Evolutionary conservation across 2,113 vertebrate genomes (phyloP).

Genomic region (Hippocampus barbouri): DNA sequence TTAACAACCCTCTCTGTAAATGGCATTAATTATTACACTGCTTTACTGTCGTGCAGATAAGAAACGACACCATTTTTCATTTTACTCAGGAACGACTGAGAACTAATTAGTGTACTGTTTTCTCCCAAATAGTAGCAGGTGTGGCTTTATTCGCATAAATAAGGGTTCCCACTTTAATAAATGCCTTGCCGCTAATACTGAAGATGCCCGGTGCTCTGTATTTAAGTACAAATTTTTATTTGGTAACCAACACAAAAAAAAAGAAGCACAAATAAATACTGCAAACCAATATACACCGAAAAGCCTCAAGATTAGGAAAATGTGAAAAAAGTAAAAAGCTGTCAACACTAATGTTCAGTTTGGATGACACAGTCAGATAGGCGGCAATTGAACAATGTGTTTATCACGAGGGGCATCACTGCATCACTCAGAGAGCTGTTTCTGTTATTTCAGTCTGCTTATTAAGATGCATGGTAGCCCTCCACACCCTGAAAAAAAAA

Average conservation of each 20-base stretch:
- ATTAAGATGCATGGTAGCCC: background rate
- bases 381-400: background rate
- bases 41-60: conserved; percentile 21
- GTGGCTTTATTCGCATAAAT: background rate
- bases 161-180: background rate
- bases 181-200: background rate
- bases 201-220: background rate
- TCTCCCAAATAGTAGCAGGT: background rate
- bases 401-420: background rate
- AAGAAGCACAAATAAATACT: background rate
- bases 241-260: too few species aligned
- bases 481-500: too few species aligned
- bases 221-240: background rate
- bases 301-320: background rate
- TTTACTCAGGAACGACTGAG: conserved; percentile 10
- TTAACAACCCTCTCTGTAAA: conserved; percentile 36
- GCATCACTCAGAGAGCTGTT: background rate
- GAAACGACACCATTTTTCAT: conserved; percentile 19
- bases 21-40: conserved; percentile 50
- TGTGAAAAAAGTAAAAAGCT: background rate
- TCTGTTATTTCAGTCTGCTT: background rate
- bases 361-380: background rate
- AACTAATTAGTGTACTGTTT: background rate
- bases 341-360: background rate
- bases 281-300: background rate